A percentile compares a stretch with the other conserved stretches of the same genome.
Conservation (phyloP, 2,888 invertebrate species). For the Phymatocera aterrima region DNA sequence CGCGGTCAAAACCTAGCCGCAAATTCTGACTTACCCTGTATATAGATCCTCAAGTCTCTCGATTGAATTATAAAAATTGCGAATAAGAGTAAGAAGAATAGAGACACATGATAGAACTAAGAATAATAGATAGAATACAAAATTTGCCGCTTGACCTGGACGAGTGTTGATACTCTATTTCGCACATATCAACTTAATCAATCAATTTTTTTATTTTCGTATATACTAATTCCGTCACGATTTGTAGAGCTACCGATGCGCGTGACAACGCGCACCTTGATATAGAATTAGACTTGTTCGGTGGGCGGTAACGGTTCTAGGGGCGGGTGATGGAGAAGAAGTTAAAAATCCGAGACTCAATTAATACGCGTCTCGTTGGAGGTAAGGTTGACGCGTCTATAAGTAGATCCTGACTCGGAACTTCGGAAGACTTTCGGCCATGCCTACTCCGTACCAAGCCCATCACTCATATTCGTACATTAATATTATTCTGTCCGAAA, state of each 20-base stretch:
- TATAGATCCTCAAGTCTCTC: too few species aligned
- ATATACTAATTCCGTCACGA: slow-evolving; percentile 26
- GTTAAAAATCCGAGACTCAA: slow-evolving; percentile 69
- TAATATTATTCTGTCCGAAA: slow-evolving; percentile 65
- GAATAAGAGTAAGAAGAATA: too few species aligned
- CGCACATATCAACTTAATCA: background rate
- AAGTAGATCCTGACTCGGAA: slow-evolving; percentile 67
- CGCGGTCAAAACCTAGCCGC: too few species aligned
- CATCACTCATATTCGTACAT: slow-evolving; percentile 70
- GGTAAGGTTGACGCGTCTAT: slow-evolving; percentile 69
- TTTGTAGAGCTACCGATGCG: background rate
- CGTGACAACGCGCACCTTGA: background rate
- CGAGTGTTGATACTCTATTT: background rate
- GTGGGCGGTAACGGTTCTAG: slow-evolving; percentile 15
- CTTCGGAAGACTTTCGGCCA: slow-evolving; percentile 53
- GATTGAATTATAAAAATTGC: too few species aligned
- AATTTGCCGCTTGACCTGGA: background rate
- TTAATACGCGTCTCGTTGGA: slow-evolving; percentile 70
- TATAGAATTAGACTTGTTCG: slow-evolving; percentile 34
- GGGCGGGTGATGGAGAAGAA: slow-evolving; percentile 37
- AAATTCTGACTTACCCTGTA: too few species aligned
- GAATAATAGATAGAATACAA: background rate
- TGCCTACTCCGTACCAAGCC: slow-evolving; percentile 51
- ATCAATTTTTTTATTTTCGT: slow-evolving; percentile 26
- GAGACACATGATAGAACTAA: too few species aligned